These are phyloP conservation scores for Drosophila algonquin DNA, from an alignment of 2,888 invertebrate genomes.

Conservation along the genomic window DNA sequence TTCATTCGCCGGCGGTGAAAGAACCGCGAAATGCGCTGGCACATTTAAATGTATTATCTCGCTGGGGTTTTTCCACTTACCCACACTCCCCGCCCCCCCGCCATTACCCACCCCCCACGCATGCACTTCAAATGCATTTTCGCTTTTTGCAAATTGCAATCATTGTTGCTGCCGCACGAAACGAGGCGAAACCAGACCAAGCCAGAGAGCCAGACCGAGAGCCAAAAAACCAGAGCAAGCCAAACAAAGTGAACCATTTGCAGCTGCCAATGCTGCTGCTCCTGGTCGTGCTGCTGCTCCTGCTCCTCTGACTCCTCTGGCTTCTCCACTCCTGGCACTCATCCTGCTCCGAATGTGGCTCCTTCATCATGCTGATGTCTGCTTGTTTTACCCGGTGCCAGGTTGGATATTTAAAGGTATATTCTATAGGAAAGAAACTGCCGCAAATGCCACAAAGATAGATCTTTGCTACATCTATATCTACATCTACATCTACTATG, in stretches of 20 bases:
- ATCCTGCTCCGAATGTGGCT: constrained; percentile 15
- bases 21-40: constrained; percentile 49
- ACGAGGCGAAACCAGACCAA: constrained; percentile 39
- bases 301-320: neutral
- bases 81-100: constrained; percentile 10
- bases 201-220: neutral
- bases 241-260: constrained; percentile 39
- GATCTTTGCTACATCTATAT: too few relatives aligned
- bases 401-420: neutral
- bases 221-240: constrained; percentile 7
- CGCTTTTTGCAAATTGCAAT: constrained; percentile 70
- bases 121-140: constrained; percentile 58
- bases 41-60: constrained; percentile 66
- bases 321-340: neutral
- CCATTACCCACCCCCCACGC: neutral
- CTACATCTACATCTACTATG: too few relatives aligned
- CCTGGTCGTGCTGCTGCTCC: constrained; percentile 8
- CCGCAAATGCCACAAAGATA: too few relatives aligned
- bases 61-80: constrained; percentile 28
- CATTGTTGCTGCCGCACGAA: constrained; percentile 59
- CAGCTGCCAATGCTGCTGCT: constrained; percentile 4
- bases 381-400: constrained; percentile 43
- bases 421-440: neutral
- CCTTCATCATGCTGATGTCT: constrained; percentile 52
- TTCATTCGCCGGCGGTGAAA: constrained; percentile 38